Base-by-base conservation (phyloP, 1,140 invertebrate genomes). In the Nymphalis io region DNA sequence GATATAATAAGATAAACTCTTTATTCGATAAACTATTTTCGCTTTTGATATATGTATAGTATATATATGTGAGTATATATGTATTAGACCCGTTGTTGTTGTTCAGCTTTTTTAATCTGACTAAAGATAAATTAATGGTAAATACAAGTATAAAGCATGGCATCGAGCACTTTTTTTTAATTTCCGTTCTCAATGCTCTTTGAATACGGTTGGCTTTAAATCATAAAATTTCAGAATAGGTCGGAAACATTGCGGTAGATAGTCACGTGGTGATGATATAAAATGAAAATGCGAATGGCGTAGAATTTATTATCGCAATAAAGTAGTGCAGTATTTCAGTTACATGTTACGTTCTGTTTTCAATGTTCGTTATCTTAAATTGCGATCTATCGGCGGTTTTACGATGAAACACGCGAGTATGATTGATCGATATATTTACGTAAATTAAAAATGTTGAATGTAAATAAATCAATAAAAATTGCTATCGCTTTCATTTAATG, bases 261-360 rank as follows among this genome's bases (percentile, higher is more conserved):
- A 62, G 67, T 62, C 67, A 68, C 67, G 67, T 68, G 67, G 59
- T 68, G 51, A 68, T 53, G 60, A 70, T 70, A 70, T 70, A 70
- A 70, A 70, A 69, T 69, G 60, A 60, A 63, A 69, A 69, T 64
- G 48, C 33, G 48, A 64, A 64, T 62, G 55, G 53, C 46, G 42
- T 20, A 18, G 58, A 64, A 71, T 71, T 71, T 71, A 71, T 71
- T 66, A 66, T 66, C 58, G 69, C 69, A 46, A 71, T 71, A 71
- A 71, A 65, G 57, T 71, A 66, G 69, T 71, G 69, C 69, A 71
- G 63, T 71, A 66, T 71, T 71, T 71, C 48, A 46, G 62, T 18
- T 65, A 65, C 51, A 65, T 51, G 65, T 67, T 48, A 27, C 65
- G 65, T 67, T 40, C 38, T 60, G 58, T 58, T 60, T 64, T 27